Base-by-base conservation (phyloP, 2,113 vertebrate genomes). In the Catharus fuscescens region DNA sequence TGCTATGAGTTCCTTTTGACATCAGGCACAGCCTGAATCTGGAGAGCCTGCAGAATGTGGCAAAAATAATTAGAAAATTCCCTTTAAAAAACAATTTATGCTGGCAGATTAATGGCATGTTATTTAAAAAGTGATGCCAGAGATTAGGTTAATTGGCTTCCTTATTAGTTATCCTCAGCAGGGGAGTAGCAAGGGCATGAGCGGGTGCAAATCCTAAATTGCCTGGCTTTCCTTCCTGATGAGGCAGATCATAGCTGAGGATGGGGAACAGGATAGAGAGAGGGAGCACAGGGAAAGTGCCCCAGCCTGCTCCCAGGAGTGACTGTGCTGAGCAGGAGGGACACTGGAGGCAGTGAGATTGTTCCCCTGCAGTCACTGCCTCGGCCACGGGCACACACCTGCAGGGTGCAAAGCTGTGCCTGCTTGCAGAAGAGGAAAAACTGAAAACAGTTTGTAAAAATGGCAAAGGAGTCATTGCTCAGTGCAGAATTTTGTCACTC, bases 121-220 rank as follows among this genome's bases (percentile, higher is more conserved):
- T 86, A 76, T 83, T 86, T 66, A 67, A 88, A 84, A 86, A 83
- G 60, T 5, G 60, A 88, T 77, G 81, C 28, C 44, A 83, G 56
- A 80, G 67, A 83, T 95, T 66, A 93, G 56, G 67, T 80, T 83
- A 93, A 94, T 86, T 88, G 52, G 64, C 60, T 90, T 82, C 62
- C 85, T 70, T 88, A 92, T 80, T 83, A 94, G 64, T 83, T 44
- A 80, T 67, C 28, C 79, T 80, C 79, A 83, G 88, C 82, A 78
- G 90, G 82, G n/a, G 60, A 44, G 38, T 10, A 87, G 71, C 23
- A 73, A 80, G 62, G 81, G 40, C 40, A 29, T 25, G 19, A 67
- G 54, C 0, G 19, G n/a, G 32, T 72, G 45, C 9, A 47, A 72
- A 85, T 45, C 10, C 54, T 50, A 50, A 76, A 79, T 52, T 57